phyloP scores from a whole-genome alignment of 2,113 vertebrate species.

The Balaeniceps rex region DNA sequence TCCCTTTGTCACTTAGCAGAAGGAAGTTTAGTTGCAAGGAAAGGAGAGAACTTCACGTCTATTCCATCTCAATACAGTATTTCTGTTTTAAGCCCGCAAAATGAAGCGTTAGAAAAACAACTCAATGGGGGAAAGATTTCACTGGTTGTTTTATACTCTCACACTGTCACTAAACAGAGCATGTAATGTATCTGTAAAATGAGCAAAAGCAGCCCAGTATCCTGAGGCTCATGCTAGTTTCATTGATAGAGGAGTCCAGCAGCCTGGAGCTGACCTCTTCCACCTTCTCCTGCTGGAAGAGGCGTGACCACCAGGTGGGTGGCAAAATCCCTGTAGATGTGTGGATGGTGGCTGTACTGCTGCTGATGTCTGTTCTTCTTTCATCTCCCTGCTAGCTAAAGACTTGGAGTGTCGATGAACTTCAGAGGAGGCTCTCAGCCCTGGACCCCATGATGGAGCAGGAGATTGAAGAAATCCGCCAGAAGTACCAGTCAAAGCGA shows the following conservation, averaged over 20 bases:
- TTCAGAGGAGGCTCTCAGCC: slow-evolving; percentile 80
- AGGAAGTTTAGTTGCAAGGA: background rate
- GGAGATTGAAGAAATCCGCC: slow-evolving; percentile 94
- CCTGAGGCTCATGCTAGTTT: background rate
- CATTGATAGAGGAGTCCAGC: background rate
- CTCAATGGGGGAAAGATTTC: background rate
- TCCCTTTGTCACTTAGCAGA: background rate
- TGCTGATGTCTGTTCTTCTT: background rate
- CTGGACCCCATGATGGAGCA: slow-evolving; percentile 97
- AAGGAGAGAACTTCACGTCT: background rate
- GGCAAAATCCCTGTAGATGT: background rate
- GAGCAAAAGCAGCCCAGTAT: background rate
- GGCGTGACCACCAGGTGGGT: fast-evolving
- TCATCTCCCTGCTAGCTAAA: slow-evolving; percentile 75
- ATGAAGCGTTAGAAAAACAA: background rate
- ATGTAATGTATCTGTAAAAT: background rate
- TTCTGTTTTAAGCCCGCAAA: background rate
- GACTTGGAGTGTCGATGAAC: slow-evolving; percentile 88
- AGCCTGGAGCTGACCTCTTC: background rate
- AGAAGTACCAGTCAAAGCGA: slow-evolving; percentile 91
- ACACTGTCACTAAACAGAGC: background rate
- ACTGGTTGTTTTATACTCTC: background rate
- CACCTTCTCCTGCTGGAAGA: background rate
- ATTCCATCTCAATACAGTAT: background rate
- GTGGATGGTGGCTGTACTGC: background rate